phyloP scores from a whole-genome alignment of 2,113 vertebrate species.

The Poeciliopsis retropinna region DNA sequence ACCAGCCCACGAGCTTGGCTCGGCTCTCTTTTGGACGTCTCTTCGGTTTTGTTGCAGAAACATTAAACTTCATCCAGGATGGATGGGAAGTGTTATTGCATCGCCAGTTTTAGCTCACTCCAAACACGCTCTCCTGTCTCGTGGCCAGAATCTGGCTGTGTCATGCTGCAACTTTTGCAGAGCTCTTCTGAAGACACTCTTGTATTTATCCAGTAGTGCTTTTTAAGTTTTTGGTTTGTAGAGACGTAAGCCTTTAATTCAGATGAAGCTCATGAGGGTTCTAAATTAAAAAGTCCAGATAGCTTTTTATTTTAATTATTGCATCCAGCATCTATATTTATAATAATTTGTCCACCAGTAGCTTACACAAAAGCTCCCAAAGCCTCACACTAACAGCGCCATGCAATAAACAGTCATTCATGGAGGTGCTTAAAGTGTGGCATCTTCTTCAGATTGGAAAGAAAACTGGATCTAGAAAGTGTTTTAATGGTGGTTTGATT shows the following conservation, averaged over 20 bases:
- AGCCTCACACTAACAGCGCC: neutral
- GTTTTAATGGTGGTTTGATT: neutral
- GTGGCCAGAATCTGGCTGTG: neutral
- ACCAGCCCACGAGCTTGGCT: neutral
- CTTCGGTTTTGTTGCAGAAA: neutral
- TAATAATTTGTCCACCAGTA: neutral
- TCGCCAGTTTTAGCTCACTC: neutral
- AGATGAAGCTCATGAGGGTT: neutral
- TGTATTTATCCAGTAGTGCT: neutral
- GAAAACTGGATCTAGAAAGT: neutral
- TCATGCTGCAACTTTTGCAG: neutral
- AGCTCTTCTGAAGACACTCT: neutral
- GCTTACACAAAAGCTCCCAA: neutral
- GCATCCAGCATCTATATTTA: neutral
- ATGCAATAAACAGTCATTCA: neutral
- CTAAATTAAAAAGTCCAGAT: neutral
- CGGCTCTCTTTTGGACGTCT: neutral
- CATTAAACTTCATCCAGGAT: neutral
- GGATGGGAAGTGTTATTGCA: neutral
- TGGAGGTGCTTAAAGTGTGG: too few species aligned
- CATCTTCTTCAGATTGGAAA: too few species aligned
- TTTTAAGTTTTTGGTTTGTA: neutral
- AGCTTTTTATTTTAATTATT: neutral
- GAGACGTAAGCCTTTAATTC: neutral
- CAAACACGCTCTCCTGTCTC: neutral